Evolutionary conservation across 2,888 invertebrate species (phyloP).

Genomic region (Pyrrhosoma nymphula): DNA sequence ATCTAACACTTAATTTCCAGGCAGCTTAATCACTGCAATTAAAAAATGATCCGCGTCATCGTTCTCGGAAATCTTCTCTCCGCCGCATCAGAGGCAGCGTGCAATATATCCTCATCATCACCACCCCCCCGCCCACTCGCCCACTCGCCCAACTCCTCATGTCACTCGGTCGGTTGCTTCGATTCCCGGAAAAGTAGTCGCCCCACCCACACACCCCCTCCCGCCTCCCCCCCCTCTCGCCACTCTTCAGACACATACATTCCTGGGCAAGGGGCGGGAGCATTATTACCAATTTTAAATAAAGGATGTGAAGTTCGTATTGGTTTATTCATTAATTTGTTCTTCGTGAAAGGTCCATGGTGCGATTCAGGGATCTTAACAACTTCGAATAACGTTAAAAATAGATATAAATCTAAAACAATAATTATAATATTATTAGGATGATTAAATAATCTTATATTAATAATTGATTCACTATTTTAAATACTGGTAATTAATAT

Average conservation of each 20-base stretch:
- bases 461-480: neutral
- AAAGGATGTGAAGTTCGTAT: conserved; percentile 73
- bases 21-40: neutral
- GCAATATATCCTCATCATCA: neutral
- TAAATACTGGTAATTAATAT: neutral
- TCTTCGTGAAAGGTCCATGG: conserved; percentile 80
- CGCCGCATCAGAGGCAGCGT: neutral
- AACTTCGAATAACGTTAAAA: conserved; percentile 81
- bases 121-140: neutral
- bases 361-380: conserved; percentile 82
- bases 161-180: too few relatives aligned
- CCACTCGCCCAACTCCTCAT: too few relatives aligned
- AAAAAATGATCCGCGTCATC: neutral
- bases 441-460: neutral
- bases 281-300: conserved; percentile 81
- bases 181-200: neutral
- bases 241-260: too few relatives aligned
- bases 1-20: neutral
- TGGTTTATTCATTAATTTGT: conserved; percentile 74
- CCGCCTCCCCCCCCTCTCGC: neutral
- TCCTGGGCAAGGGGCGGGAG: conserved; percentile 73
- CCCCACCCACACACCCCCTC: neutral
- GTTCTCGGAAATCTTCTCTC: neutral
- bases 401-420: conserved; percentile 82
- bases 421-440: conserved; percentile 76